Conservation (phyloP, 2,797 vertebrate species). For the Cynodonichthys magdalenae region DNA sequence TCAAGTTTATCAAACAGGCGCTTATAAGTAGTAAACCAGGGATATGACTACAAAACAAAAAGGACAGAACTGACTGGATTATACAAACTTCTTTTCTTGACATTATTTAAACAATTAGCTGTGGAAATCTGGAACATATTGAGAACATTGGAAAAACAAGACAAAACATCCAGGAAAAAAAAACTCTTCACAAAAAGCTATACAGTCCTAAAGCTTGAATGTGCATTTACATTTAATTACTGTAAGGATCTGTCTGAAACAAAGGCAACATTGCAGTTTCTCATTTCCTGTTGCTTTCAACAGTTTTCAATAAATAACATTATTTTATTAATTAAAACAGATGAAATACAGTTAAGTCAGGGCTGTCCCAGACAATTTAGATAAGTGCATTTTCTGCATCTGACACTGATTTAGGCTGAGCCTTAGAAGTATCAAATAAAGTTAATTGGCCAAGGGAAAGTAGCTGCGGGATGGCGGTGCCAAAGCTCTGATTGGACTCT, state of each 20-base stretch:
- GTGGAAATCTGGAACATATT: too few relatives aligned
- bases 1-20: constrained; percentile 36
- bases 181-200: constrained; percentile 11
- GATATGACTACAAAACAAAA: too few relatives aligned
- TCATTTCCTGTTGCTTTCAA: constrained; percentile 65
- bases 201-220: neutral
- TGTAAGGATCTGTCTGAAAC: constrained; percentile 25
- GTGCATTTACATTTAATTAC: neutral
- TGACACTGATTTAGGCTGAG: constrained; percentile 75
- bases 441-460: constrained; percentile 69
- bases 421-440: constrained; percentile 77
- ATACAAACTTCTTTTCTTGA: too few relatives aligned
- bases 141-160: constrained; percentile 15
- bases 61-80: too few relatives aligned
- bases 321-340: constrained; percentile 70
- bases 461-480: constrained; percentile 57
- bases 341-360: constrained; percentile 68
- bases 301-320: constrained; percentile 75
- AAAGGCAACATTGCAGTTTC: constrained; percentile 39
- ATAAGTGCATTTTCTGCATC: constrained; percentile 75
- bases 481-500: constrained; percentile 64
- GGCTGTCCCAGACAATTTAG: constrained; percentile 76
- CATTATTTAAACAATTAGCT: too few relatives aligned
- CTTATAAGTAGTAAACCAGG: constrained; percentile 9
- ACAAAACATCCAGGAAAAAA: constrained; percentile 16